phyloP scores from a whole-genome alignment of 2,113 vertebrate species.

The Diphyllodes magnificus region DNA sequence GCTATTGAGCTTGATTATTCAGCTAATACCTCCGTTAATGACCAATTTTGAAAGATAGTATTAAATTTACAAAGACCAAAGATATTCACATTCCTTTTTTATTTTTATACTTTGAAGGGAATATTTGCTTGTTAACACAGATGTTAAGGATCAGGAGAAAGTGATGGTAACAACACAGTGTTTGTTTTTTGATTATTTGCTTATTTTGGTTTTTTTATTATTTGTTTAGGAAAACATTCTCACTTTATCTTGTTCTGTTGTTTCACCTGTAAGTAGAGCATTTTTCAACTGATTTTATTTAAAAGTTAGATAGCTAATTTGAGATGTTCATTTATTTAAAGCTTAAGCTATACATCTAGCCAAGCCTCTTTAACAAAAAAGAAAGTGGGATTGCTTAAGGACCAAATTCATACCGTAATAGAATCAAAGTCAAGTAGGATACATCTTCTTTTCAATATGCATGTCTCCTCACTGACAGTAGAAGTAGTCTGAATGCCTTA shows the following conservation, averaged over 20 bases:
- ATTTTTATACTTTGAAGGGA: neutral
- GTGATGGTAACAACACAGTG: neutral
- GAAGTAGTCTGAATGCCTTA: neutral
- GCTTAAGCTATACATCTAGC: neutral
- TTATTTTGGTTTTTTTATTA: neutral
- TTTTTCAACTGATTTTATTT: neutral
- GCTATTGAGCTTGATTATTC: neutral
- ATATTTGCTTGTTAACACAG: neutral
- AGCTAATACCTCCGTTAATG: neutral
- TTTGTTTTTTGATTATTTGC: neutral
- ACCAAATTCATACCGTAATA: neutral
- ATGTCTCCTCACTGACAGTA: neutral
- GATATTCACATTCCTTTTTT: neutral
- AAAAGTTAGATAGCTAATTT: neutral
- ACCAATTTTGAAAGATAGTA: neutral
- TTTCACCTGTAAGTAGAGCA: neutral
- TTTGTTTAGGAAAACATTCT: neutral
- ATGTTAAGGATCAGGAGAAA: neutral
- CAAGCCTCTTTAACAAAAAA: neutral
- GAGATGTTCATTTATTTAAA: neutral
- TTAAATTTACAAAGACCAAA: neutral
- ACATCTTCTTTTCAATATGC: neutral
- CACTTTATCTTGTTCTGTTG: neutral
- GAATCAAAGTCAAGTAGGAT: neutral
- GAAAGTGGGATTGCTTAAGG: neutral